phyloP scores from a whole-genome alignment of 2,797 vertebrate species.

The Eulemur mongoz region DNA sequence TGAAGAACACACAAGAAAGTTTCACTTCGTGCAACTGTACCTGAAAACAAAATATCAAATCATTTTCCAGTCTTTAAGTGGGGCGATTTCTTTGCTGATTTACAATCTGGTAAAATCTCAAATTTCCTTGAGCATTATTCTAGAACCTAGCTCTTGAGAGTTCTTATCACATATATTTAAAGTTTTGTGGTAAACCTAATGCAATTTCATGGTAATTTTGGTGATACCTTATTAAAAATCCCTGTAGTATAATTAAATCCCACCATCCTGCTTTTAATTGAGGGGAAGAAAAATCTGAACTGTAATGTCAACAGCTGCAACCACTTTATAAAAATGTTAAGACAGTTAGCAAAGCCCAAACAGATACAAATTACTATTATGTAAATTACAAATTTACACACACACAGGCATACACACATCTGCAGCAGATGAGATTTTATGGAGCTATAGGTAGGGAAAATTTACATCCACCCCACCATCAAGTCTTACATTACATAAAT shows the following conservation, averaged over 20 bases:
- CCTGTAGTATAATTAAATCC: slow-evolving; percentile 47
- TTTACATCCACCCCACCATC: not conserved
- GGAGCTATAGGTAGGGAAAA: not conserved
- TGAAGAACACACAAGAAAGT: slow-evolving; percentile 1
- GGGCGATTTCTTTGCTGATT: not conserved
- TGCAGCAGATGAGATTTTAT: not conserved
- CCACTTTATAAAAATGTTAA: slow-evolving; percentile 63
- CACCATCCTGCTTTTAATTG: slow-evolving; percentile 52
- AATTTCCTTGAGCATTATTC: slow-evolving; percentile 16
- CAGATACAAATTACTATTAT: slow-evolving; percentile 43
- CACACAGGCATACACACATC: not conserved
- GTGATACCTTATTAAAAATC: slow-evolving; percentile 61
- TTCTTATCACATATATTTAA: slow-evolving; percentile 46
- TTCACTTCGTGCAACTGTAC: slow-evolving; percentile 5
- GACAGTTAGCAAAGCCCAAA: slow-evolving; percentile 58
- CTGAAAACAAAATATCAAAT: slow-evolving; percentile 31
- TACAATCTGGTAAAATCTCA: slow-evolving; percentile 10
- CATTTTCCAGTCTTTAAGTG: slow-evolving; percentile 35
- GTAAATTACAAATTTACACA: slow-evolving; percentile 35
- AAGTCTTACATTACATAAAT: not conserved
- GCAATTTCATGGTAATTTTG: slow-evolving; percentile 62
- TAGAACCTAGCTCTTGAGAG: slow-evolving; percentile 19
- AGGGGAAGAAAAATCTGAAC: slow-evolving; percentile 39
- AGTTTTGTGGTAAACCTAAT: slow-evolving; percentile 56
- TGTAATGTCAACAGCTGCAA: slow-evolving; percentile 59